Evolutionary conservation across 92 coral and sea anemone species (phyloP).

Genomic region (Phymanthus crucifer): DNA sequence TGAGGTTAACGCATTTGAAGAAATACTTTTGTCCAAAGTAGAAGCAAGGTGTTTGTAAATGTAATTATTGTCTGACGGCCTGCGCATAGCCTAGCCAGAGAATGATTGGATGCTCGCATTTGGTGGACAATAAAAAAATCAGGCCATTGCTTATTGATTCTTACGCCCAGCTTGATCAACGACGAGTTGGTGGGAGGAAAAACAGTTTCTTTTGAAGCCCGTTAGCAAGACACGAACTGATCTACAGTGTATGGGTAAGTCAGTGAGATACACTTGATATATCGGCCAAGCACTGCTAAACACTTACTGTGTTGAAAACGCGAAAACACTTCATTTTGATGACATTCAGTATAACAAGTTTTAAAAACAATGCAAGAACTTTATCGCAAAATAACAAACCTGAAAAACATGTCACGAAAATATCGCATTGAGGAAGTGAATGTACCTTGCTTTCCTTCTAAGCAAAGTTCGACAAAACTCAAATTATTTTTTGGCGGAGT

Average conservation of each 20-base stretch:
- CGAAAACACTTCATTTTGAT: no score
- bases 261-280: neutral
- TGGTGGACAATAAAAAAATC: neutral
- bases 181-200: neutral
- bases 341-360: no score
- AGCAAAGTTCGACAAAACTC: no score
- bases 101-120: neutral
- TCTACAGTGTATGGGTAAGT: neutral
- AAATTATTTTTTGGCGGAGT: no score
- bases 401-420: no score
- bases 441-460: no score
- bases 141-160: conserved; percentile 6
- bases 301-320: no score
- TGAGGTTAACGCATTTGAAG: neutral
- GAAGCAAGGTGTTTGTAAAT: neutral
- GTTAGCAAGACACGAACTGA: neutral
- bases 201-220: neutral
- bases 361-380: no score
- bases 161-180: conserved; percentile 1
- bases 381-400: no score
- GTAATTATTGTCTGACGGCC: neutral
- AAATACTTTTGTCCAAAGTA: neutral
- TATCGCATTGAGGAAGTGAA: no score
- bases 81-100: neutral
- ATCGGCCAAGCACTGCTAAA: no score